Percentiles rank a stretch among this genome's conserved stretches.
Conservation (phyloP, 1,140 invertebrate species). For the Hyposmocoma kahamanoa region DNA sequence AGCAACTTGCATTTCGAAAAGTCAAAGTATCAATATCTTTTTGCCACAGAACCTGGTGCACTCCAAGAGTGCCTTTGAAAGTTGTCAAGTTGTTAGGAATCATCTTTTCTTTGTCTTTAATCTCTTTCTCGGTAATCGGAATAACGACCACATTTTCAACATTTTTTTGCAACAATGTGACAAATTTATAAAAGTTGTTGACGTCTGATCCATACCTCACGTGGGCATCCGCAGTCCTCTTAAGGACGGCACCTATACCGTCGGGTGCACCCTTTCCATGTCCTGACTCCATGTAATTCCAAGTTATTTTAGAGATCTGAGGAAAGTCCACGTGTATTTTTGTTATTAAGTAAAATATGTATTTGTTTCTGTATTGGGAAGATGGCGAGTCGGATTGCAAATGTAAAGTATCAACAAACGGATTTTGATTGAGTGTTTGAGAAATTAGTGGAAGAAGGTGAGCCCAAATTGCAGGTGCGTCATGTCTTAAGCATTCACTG, state of each 20-base stretch:
- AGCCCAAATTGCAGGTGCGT: conserved; percentile 15
- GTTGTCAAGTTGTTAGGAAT: conserved; percentile 1
- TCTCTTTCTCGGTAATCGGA: conserved; percentile 2
- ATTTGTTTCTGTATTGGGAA: conserved; percentile 18
- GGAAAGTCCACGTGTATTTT: conserved; percentile 9
- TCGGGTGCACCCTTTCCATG: conserved; percentile 22
- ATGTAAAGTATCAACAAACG: conserved; percentile 7
- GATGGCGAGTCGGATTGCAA: conserved; percentile 16
- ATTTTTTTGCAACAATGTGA: neutral
- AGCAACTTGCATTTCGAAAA: conserved; percentile 7
- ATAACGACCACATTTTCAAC: neutral
- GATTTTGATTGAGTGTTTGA: conserved; percentile 1
- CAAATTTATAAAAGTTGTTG: conserved; percentile 9
- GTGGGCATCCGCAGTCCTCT: conserved; percentile 11
- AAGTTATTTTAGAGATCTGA: conserved; percentile 11
- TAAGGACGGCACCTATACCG: conserved; percentile 17
- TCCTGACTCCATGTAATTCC: conserved; percentile 17
- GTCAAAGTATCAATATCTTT: neutral
- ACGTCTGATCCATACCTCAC: conserved; percentile 12
- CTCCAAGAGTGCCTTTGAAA: conserved; percentile 8
- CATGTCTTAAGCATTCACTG: conserved; percentile 10
- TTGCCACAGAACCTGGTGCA: conserved; percentile 13
- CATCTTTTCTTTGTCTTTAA: conserved; percentile 4
- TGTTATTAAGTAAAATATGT: conserved; percentile 19
- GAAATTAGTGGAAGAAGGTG: conserved; percentile 10